These are phyloP conservation scores for Pachliopta kotzebuea DNA, from an alignment of 2,888 invertebrate genomes.

Conservation along the genomic window DNA sequence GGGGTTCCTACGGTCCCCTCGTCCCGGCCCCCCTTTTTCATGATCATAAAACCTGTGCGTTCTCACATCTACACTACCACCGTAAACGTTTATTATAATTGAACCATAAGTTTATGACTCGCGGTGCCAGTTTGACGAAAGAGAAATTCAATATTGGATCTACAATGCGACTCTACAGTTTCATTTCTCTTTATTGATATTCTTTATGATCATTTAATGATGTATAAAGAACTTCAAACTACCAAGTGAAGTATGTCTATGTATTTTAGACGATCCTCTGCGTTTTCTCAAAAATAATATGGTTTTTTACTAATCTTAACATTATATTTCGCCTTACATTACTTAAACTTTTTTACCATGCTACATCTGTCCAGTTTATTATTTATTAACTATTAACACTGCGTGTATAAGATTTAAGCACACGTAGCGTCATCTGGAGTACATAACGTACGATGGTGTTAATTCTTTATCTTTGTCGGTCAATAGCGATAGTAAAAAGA, in stretches of 20 bases:
- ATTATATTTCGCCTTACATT: too few species aligned
- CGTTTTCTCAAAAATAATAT: neutral
- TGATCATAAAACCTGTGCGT: constrained; percentile 64
- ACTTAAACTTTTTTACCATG: too few species aligned
- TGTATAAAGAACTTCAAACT: neutral
- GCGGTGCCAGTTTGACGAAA: constrained; percentile 63
- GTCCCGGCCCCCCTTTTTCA: constrained; percentile 26
- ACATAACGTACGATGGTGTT: constrained; percentile 25
- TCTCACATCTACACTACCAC: constrained; percentile 65
- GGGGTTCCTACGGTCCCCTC: constrained; percentile 49
- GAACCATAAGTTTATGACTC: constrained; percentile 68
- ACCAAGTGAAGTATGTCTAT: neutral
- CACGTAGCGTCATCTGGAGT: constrained; percentile 2
- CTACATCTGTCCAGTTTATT: neutral
- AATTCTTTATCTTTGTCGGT: constrained; percentile 48
- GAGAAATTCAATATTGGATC: constrained; percentile 51
- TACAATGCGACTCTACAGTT: constrained; percentile 3
- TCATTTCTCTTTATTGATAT: constrained; percentile 6
- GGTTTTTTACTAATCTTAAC: neutral
- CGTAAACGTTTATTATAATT: constrained; percentile 74
- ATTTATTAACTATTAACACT: neutral
- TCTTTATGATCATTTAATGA: constrained; percentile 13
- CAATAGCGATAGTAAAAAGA: constrained; percentile 44
- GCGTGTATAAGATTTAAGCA: neutral
- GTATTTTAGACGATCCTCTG: neutral